A percentile compares a stretch with the other conserved stretches of the same genome.
phyloP scores from a whole-genome alignment of 1,140 invertebrate genomes.

The Arion vulgaris region DNA sequence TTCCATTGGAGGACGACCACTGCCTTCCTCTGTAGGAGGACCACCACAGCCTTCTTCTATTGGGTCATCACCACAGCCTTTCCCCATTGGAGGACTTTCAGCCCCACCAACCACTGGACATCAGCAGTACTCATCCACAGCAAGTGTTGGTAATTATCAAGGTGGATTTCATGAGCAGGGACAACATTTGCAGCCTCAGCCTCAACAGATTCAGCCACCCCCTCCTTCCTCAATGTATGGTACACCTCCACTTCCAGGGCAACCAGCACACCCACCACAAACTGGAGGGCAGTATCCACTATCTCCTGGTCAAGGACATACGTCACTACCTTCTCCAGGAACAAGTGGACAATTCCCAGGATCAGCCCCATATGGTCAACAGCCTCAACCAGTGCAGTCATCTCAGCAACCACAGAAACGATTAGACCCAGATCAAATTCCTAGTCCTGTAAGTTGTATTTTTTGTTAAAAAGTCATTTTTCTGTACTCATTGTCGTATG shows the following conservation, averaged over 20 bases:
- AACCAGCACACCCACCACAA: slow-evolving; percentile 4
- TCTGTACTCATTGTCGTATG: too few relatives aligned
- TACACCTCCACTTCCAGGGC: neutral
- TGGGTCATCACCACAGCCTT: neutral
- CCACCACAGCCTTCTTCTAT: neutral
- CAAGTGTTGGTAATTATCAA: neutral
- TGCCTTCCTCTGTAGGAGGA: too few relatives aligned
- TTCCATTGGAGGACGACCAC: neutral
- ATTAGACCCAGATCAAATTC: slow-evolving; percentile 96
- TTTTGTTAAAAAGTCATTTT: neutral
- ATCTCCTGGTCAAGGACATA: neutral
- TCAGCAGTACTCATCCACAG: neutral
- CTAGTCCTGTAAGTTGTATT: slow-evolving; percentile 85
- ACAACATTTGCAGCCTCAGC: neutral
- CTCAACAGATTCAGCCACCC: neutral
- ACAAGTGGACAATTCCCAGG: slow-evolving; percentile 31
- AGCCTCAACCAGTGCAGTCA: slow-evolving; percentile 45
- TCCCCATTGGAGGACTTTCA: too few relatives aligned
- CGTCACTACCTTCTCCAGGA: neutral
- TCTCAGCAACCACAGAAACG: slow-evolving; percentile 75
- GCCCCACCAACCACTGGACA: neutral
- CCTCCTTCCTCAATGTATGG: neutral
- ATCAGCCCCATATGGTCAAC: slow-evolving; percentile 41
- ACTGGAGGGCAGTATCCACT: neutral
- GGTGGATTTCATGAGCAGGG: neutral